Base-by-base conservation (phyloP, 2,888 invertebrate genomes). In the Caenorhabditis drosophilae region DNA sequence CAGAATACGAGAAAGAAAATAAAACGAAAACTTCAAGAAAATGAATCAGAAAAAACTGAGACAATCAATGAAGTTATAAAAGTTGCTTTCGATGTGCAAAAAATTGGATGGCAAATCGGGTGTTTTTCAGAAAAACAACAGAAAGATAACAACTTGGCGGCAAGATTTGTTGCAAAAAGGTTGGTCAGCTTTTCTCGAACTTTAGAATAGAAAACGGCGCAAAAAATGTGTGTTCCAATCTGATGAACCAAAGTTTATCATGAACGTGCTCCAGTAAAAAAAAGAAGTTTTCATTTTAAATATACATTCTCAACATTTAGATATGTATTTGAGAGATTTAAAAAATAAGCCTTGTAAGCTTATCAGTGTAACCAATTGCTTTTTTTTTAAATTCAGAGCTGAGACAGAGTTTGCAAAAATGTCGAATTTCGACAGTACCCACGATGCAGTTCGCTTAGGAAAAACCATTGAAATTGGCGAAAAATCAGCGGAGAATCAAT, bases 91-190 rank as follows among this genome's bases (percentile, higher is more conserved):
- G n/a, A n/a, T n/a, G n/a, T n/a, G n/a, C n/a, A n/a, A 20, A 44
- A 44, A 34, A 22, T 12, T 6, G 52, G 53, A 22, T 16, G 12
- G 4, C 20, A 35, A 16, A 20, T 22, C 11, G 45, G 44, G 12
- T 46, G 27, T 36, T 66, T 60, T 36, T 15, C 18, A 31, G 20
- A 51, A 22, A 25, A 11, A 1, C 26, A 34, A 4, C 20, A 54
- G n/a, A 36, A 34, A n/a, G 68, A 71, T 46, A 71, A 71, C 38
- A 71, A 71, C 44, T 27, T 41, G 35, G 44, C 9, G 18, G 66
- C 71, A 0, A 60, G 68, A 26, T n/a, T 54, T 23, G 40, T 50
- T 1, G 62, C 66, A 1, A 47, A 56, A 44, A 50, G 27, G 61
- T 61, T 15, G 22, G 60, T 20, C 7, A 31, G 31, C 7, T 31